Evolutionary conservation across 2,888 invertebrate genomes (phyloP).

Genomic region (Lobophora halterata): DNA sequence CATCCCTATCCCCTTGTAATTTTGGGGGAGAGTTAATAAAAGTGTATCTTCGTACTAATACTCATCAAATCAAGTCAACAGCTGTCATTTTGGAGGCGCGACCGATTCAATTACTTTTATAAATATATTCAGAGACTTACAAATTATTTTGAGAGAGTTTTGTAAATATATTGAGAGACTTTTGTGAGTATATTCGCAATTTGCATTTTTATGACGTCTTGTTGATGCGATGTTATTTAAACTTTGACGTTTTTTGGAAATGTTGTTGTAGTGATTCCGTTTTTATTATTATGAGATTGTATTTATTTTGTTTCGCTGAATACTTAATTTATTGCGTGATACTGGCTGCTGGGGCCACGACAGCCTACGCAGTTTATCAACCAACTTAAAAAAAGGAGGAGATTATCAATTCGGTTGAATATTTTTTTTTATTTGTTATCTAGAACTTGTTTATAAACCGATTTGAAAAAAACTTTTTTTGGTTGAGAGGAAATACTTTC

Average conservation of each 20-base stretch:
- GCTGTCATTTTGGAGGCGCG: conserved; percentile 55
- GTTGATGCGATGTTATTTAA: conserved; percentile 37
- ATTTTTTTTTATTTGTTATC: no score
- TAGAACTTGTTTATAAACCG: no score
- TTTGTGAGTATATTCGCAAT: conserved; percentile 58
- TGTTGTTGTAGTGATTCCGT: conserved; percentile 2
- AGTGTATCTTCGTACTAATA: conserved; percentile 41
- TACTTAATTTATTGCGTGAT: no score
- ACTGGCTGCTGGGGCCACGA: no score
- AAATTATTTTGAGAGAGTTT: conserved; percentile 31
- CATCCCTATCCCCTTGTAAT: conserved; percentile 12
- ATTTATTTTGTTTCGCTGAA: conserved; percentile 8
- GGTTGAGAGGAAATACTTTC: no score
- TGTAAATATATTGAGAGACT: conserved; percentile 60
- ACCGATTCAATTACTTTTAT: conserved; percentile 72
- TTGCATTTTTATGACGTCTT: conserved; percentile 65
- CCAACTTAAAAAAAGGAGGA: no score
- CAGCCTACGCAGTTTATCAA: no score
- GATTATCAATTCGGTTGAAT: no score
- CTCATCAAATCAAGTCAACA: conserved; percentile 65
- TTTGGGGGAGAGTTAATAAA: conserved; percentile 44
- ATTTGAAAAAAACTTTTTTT: no score
- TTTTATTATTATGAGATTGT: conserved; percentile 1
- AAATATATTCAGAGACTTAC: conserved; percentile 54
- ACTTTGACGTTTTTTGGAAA: conserved; percentile 15